Evolutionary conservation across 1,140 invertebrate species (phyloP), one percentile per base, ranked within the genome.

Genomic region (Mactra quadrangularis): DNA sequence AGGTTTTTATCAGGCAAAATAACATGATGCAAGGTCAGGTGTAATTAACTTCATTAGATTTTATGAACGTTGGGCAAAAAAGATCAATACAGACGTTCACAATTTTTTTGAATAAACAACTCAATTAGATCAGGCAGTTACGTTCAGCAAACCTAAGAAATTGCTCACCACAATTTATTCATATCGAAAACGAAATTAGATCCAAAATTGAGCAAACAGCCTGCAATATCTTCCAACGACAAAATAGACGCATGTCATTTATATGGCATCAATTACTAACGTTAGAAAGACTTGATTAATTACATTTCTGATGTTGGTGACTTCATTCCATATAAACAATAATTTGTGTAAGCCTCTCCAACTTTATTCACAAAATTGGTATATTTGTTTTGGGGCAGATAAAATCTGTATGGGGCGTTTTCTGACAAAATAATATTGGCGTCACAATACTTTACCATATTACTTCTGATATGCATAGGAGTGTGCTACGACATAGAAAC

Each of bases 291-390:
- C 0, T 27, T 19, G 47, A 71, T 71, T 71, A 71, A 71, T 71
- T 47, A 71, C 68, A 71, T 52, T 52, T 35, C 68, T 52, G 41
- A 71, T 71, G 52, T 53, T 71, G 6, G 45, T 47, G 11, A 19
- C 47, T 53, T 71, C 68, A 53, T 31, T 71, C 68, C 35, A 71
- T 27, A 71, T 71, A 71, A 71, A 15, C 45, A 71, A 71, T 25
- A 71, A 71, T 71, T 71, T 71, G 68, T 53, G 3, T 35, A 71
- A 25, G 13, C n/a, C 47, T 31, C 11, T 35, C 31, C 45, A 53
- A 53, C 50, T 17, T 22, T 55, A 27, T 71, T 71, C 68, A 71
- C 50, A 71, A 71, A 71, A 71, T 55, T 71, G 50, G 68, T 13
- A 27, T 33, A 62, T 15, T 41, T 41, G 6, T 41, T 15, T 7